phyloP scores from a whole-genome alignment of 1,140 invertebrate species.

The Bombyx mandarina region DNA sequence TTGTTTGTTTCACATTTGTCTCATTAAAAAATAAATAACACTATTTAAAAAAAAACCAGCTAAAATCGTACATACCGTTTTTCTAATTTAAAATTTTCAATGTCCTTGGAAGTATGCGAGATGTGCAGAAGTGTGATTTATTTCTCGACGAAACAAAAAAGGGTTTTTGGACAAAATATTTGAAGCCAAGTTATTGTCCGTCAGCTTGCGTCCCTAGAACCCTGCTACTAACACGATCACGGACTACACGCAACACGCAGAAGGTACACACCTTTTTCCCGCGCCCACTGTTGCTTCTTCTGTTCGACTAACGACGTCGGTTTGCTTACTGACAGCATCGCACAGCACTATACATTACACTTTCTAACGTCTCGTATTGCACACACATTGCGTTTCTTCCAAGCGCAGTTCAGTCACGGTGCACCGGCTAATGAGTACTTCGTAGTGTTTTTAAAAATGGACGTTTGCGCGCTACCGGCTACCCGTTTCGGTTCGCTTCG shows the following conservation, averaged over 20 bases:
- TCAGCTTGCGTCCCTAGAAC: neutral
- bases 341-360: conserved; percentile 56
- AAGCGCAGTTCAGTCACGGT: conserved; percentile 50
- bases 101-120: no score
- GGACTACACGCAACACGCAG: conserved; percentile 8
- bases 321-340: conserved; percentile 66
- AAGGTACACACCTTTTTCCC: conserved; percentile 76
- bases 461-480: conserved; percentile 46
- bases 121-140: no score
- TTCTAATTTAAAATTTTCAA: no score
- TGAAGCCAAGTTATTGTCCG: no score
- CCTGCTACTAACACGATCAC: conserved; percentile 3
- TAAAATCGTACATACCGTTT: no score
- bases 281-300: conserved; percentile 83
- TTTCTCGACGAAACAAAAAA: no score
- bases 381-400: conserved; percentile 43
- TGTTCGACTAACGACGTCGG: conserved; percentile 77
- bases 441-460: conserved; percentile 52
- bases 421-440: conserved; percentile 57
- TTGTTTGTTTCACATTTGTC: no score
- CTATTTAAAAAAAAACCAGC: no score
- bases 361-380: conserved; percentile 61
- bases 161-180: no score
- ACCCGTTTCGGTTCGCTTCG: conserved; percentile 53
- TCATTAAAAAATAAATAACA: no score